Base-by-base conservation (phyloP, 2,113 vertebrate genomes). In the Rhombomys opimus region DNA sequence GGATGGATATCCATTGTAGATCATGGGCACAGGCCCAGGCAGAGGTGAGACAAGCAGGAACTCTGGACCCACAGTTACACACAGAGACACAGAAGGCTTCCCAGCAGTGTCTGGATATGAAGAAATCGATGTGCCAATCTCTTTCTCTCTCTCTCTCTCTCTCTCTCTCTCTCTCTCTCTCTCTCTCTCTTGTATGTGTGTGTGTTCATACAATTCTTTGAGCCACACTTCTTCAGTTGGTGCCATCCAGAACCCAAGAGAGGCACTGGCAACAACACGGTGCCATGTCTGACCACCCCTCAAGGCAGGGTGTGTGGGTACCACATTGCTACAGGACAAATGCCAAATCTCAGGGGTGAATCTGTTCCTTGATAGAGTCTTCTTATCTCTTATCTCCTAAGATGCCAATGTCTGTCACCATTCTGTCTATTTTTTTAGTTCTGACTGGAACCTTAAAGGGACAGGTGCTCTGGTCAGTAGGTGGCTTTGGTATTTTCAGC, bases 21-120 rank as follows among this genome's bases (percentile, higher is more conserved):
- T 18, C 41, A 3, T 46, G 27, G 41, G 15, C 35, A 6, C 81
- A 52, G 76, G 30, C 63, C 63, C 32, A 46, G 35, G n/a, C 14
- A 30, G 9, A 3, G 50, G 14, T 14, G 14, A 41, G 54, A 1
- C 27, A 17, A 20, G 32, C 0, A 5, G 57, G 41, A 35, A 1
- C 32, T 46, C 18, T 2, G 35, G 10, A 22, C 15, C 35, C 23
- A 18, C 11, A 23, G 57, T 30, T 7, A 0, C 5, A 23, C n/a
- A 57, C 11, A 30, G 50, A 25, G 52, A 27, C 38, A 22, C 20
- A 10, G 65, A 25, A 68, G n/a, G 35, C n/a, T 32, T 27, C 25
- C 6, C 17, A 3, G 50, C 0, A 38, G 52, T 7, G 1, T 1
- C 8, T 57, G 7, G 13, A 12, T 1, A 32, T 12, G 4, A 32